Base-by-base conservation (phyloP, 2,797 vertebrate species). In the Chlorospingus semifuscus region DNA sequence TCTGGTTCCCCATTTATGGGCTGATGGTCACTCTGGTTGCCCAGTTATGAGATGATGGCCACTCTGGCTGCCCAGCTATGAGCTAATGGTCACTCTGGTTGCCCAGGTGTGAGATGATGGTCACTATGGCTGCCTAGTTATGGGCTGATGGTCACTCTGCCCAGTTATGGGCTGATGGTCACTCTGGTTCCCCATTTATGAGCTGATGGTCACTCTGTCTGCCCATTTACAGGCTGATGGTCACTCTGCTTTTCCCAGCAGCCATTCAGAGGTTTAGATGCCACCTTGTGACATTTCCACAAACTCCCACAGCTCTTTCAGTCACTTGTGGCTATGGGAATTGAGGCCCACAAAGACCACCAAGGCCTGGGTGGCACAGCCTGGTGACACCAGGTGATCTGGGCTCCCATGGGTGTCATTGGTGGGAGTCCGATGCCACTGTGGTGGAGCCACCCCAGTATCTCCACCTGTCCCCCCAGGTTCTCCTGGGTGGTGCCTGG, bases 401-500 rank as follows among this genome's bases (percentile, higher is more conserved):
- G 56, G 49, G 39, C 39, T 42, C 20, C 6, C 0, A 0, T 1
- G 41, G 77, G n/a, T 15, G 34, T 4, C 8, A 2, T 2, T 24
- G 85, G 20, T 8, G 59, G 74, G 15, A 72, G 11, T 53, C 3
- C 1, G 1, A 5, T 8, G 60, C 6, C 52, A 22, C 0, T 0
- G 1, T 42, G 47, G 47, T 60, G 65, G 13, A 26, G 36, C 13
- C 46, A 8, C n/a, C 18, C 46, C 57, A 2, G 0, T 4, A 36
- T 6, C 70, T 71, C 36, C 18, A 3, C 5, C 15, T 4, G 6
- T 2, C 20, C 19, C 9, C 8, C 19, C 37, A 30, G 41, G 13
- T 14, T 30, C 34, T 52, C 8, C 1, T 3, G 18, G 17, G 1
- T 8, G 64, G 42, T 23, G 3, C 39, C 23, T 3, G 36, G 57